Base-by-base conservation (phyloP, 1,140 invertebrate species). In the Melanaphis sacchari region DNA sequence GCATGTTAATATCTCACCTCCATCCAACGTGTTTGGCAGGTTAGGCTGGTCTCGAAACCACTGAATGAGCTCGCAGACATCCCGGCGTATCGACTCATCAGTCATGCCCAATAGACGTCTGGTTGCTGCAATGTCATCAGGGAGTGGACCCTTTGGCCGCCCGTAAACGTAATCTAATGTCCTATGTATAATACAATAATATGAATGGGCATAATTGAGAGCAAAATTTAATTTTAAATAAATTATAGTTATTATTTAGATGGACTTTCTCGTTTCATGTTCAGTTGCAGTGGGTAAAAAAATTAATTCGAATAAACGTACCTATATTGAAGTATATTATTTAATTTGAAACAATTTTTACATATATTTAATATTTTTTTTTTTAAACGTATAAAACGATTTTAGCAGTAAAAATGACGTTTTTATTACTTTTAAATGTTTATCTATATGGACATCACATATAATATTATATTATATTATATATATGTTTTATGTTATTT, bases 31-130 rank as follows among this genome's bases (percentile, higher is more conserved):
- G 52, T 91, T 46, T 9, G 93, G 93, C 36, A 93, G 43, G 46
- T 93, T 54, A 18, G 87, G 88, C 21, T 91, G 93, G 11, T 93
- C 66, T 21, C 59, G 94, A 36, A 94, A 66, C 85, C 66, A 91
- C 26, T 46, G 85, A 7, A 36, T 66, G 6, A 90, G 52, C 38
- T 93, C 87, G 52, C 31, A 31, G n/a, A 87, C 85, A n/a, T 93
- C 54, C 40, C 90, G 82, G 26, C 93, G 81, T 24, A 93, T 87
- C 24, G 87, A 93, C 66, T 93, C 93, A 2, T 82, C 90, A 22
- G 92, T 93, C 90, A 93, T 93, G 46, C 85, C 90, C 87, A 93
- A 90, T n/a, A 76, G 36, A 18, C 43, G 84, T 59, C 88, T 93
- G n/a, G 59, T 46, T 43, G 43, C 26, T 15, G 76, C 49, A 41